A percentile compares a stretch with the other conserved stretches of the same genome.
Evolutionary conservation across 2,888 invertebrate genomes (phyloP).

Genomic region (Nomada goodeniana): DNA sequence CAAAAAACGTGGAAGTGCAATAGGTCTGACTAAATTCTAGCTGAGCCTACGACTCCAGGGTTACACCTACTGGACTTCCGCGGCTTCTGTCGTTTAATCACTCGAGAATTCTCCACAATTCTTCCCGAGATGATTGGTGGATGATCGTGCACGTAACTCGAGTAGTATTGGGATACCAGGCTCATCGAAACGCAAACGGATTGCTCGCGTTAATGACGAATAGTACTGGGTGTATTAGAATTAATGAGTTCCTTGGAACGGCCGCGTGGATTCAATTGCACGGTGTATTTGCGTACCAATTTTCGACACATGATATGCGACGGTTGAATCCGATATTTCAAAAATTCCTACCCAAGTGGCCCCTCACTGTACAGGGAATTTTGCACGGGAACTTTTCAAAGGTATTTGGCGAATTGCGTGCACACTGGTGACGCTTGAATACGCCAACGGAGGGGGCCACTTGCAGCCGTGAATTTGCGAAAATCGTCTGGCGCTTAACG

Average conservation of each 20-base stretch:
- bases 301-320: not conserved
- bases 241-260: not conserved
- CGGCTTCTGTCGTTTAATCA: not conserved
- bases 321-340: too few species aligned
- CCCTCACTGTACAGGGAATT: not conserved
- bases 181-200: conserved; percentile 32
- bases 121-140: not conserved
- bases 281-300: not conserved
- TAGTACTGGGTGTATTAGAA: conserved; percentile 3
- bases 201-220: not conserved
- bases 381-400: not conserved
- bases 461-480: conserved; percentile 23
- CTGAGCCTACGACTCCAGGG: too few species aligned
- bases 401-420: not conserved
- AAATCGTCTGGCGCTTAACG: conserved; percentile 32
- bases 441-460: conserved; percentile 16
- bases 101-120: not conserved
- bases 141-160: not conserved
- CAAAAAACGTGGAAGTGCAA: too few species aligned
- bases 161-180: not conserved
- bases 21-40: too few species aligned
- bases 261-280: not conserved
- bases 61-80: too few species aligned
- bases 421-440: not conserved
- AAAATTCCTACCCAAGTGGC: not conserved